These are phyloP conservation scores for Globicephala melas DNA, from an alignment of 2,113 vertebrate genomes.

Conservation along the genomic window DNA sequence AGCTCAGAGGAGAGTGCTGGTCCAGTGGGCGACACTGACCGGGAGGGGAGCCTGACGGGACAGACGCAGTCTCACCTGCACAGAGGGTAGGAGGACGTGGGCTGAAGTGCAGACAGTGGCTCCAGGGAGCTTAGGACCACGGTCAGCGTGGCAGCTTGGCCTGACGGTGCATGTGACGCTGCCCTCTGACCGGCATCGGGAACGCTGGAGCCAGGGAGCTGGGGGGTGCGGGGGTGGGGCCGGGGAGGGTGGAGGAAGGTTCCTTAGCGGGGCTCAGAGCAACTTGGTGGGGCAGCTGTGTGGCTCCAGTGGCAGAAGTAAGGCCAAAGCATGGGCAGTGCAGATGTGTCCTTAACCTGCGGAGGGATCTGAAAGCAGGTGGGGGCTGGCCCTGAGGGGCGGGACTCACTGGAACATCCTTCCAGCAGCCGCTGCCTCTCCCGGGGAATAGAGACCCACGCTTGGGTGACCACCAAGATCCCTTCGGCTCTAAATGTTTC, in stretches of 20 bases:
- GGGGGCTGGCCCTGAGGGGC: background rate
- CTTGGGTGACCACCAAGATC: background rate
- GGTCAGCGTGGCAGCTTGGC: background rate
- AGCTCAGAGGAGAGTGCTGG: background rate
- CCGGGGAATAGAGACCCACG: background rate
- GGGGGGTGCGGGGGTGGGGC: background rate
- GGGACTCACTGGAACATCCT: background rate
- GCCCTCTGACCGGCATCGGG: background rate
- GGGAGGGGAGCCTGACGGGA: background rate
- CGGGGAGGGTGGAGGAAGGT: rapidly evolving
- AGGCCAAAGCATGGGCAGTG: background rate
- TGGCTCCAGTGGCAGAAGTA: background rate
- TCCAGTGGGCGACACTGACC: background rate
- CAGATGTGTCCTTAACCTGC: background rate
- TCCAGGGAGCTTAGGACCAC: rapidly evolving
- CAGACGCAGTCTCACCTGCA: background rate
- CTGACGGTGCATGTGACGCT: rapidly evolving
- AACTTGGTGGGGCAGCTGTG: background rate
- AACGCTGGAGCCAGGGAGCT: rapidly evolving
- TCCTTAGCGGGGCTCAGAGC: background rate
- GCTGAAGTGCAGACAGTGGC: background rate
- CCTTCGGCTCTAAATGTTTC: background rate
- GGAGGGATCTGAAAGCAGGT: too few relatives aligned
- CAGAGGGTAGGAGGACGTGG: background rate
- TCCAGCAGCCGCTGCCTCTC: background rate